phyloP scores from a whole-genome alignment of 2,888 invertebrate species.

The Nemoura dubitans region DNA sequence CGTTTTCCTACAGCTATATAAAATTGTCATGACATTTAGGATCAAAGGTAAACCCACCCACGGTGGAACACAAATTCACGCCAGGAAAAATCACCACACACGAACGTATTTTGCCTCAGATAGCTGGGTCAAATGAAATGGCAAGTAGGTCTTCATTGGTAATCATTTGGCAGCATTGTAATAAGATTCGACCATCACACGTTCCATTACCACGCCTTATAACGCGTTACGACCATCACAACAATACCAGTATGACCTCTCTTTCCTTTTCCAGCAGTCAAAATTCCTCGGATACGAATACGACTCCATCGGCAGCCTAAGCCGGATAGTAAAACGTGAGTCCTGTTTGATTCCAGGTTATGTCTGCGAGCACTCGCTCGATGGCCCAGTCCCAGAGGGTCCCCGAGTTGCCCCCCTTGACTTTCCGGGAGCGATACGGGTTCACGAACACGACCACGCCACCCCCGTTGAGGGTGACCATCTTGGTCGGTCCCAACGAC shows the following conservation, averaged over 20 bases:
- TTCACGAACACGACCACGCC: background rate
- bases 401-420: slow-evolving; percentile 20
- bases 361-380: background rate
- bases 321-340: background rate
- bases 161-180: background rate
- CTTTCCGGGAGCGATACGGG: slow-evolving; percentile 33
- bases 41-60: background rate
- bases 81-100: too few species aligned
- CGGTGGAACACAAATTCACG: too few species aligned
- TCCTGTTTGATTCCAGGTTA: background rate
- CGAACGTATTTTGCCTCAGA: background rate
- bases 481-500: background rate
- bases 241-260: background rate
- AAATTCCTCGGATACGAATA: background rate
- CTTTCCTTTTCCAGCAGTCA: background rate
- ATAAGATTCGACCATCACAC: background rate
- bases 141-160: slow-evolving; percentile 4
- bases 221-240: background rate
- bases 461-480: slow-evolving; percentile 10
- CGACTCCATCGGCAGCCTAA: background rate
- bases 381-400: background rate
- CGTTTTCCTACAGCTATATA: background rate
- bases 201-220: background rate
- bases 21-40: background rate
- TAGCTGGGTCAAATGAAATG: background rate